Evolutionary conservation across 2,113 vertebrate genomes (phyloP).

Genomic region (Hemibagrus wyckioides): DNA sequence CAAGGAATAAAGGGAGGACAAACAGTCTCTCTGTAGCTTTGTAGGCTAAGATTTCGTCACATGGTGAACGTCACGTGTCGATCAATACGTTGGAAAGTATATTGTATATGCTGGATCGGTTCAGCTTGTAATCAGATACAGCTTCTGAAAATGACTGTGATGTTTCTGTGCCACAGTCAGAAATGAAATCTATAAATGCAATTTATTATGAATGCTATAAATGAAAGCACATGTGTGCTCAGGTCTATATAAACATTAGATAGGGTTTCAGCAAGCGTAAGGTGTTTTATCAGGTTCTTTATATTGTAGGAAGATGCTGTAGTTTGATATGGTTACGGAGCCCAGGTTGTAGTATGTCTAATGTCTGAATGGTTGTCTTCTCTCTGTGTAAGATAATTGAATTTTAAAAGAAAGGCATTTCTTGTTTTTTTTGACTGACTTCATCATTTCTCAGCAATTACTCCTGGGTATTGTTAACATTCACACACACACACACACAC

Average conservation of each 20-base stretch:
- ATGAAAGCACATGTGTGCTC: not conserved
- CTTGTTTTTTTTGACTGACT: not conserved
- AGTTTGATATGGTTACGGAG: not conserved
- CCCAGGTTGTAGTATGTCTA: not conserved
- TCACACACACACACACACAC: not conserved
- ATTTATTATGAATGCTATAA: not conserved
- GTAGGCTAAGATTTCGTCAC: not conserved
- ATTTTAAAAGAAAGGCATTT: not conserved
- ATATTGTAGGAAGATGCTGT: not conserved
- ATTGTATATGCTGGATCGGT: not conserved
- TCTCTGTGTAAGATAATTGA: not conserved
- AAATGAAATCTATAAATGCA: not conserved
- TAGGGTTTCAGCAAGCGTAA: not conserved
- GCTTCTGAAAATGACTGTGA: not conserved
- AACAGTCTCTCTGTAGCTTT: not conserved
- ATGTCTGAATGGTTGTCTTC: not conserved
- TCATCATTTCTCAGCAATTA: slow-evolving; percentile 1
- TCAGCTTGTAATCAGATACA: not conserved
- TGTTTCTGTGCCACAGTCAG: not conserved
- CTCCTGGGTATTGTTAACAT: not conserved
- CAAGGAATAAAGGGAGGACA: too few relatives aligned
- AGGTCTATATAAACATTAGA: not conserved
- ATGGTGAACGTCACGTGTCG: not conserved
- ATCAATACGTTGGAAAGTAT: not conserved
- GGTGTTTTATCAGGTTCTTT: not conserved